These are phyloP conservation scores for Drosophila paranaensis DNA, from an alignment of 2,888 invertebrate species.

Conservation along the genomic window DNA sequence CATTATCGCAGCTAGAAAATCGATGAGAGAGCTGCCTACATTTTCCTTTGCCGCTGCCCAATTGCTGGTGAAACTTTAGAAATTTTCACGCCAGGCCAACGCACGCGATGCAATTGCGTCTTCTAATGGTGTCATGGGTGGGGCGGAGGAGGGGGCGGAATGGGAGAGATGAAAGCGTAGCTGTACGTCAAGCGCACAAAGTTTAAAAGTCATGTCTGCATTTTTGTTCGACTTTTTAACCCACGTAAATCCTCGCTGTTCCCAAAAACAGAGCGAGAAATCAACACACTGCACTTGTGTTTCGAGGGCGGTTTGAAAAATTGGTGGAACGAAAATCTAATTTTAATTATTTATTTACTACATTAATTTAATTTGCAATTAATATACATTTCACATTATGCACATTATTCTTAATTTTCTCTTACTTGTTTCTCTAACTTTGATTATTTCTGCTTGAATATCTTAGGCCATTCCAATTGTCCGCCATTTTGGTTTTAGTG, in stretches of 20 bases:
- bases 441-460: background rate
- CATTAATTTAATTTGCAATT: background rate
- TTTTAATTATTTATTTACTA: background rate
- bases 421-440: background rate
- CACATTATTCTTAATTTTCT: background rate
- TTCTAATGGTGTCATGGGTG: background rate
- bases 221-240: constrained; percentile 9
- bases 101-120: constrained; percentile 63
- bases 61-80: constrained; percentile 48
- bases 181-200: constrained; percentile 24
- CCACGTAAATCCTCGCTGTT: constrained; percentile 44
- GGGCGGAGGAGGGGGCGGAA: too few species aligned
- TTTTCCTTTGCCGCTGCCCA: constrained; percentile 14
- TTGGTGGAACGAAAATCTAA: accelerated
- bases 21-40: constrained; percentile 37
- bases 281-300: background rate
- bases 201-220: constrained; percentile 56
- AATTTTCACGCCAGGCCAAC: constrained; percentile 50
- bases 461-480: background rate
- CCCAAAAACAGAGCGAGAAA: constrained; percentile 8
- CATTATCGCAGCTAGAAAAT: constrained; percentile 52
- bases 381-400: background rate
- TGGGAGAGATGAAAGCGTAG: background rate
- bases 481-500: background rate
- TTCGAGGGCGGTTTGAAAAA: background rate